These are phyloP conservation scores for Calcarius lapponicus DNA, from an alignment of 2,797 vertebrate species.

Conservation along the genomic window DNA sequence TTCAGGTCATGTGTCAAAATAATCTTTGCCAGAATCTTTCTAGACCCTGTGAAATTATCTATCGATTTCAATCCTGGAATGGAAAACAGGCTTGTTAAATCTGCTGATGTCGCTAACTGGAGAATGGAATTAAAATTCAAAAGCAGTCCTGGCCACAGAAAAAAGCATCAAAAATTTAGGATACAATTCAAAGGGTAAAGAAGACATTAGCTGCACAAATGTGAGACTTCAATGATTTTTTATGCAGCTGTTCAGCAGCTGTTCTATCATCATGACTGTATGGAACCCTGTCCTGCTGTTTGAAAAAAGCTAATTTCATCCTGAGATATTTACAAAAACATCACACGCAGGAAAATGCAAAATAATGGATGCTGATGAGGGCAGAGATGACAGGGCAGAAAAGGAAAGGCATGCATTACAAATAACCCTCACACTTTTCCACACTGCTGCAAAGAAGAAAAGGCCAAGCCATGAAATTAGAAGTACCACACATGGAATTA, in stretches of 20 bases:
- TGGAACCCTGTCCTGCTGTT: background rate
- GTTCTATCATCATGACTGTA: background rate
- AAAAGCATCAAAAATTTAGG: background rate
- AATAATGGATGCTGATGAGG: background rate
- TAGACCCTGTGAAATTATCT: constrained; percentile 24
- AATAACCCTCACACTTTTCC: background rate
- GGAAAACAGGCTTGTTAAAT: constrained; percentile 12
- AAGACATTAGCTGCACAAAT: background rate
- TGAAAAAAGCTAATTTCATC: background rate
- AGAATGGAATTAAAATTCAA: constrained; percentile 34
- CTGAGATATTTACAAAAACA: background rate
- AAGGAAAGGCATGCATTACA: background rate
- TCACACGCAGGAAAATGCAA: background rate
- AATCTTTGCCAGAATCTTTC: background rate
- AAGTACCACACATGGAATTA: background rate
- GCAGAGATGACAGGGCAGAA: background rate
- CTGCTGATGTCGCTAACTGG: constrained; percentile 29
- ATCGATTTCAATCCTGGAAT: background rate
- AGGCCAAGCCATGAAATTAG: background rate
- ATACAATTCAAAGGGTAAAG: constrained; percentile 18
- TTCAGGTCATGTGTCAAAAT: background rate
- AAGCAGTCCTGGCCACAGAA: background rate
- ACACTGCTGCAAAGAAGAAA: background rate
- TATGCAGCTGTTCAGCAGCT: constrained; percentile 6
- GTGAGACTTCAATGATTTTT: background rate